Percentiles rank a stretch among this genome's conserved stretches.
Conservation (phyloP, 2,888 invertebrate genomes). For the Athetis lepigone region DNA sequence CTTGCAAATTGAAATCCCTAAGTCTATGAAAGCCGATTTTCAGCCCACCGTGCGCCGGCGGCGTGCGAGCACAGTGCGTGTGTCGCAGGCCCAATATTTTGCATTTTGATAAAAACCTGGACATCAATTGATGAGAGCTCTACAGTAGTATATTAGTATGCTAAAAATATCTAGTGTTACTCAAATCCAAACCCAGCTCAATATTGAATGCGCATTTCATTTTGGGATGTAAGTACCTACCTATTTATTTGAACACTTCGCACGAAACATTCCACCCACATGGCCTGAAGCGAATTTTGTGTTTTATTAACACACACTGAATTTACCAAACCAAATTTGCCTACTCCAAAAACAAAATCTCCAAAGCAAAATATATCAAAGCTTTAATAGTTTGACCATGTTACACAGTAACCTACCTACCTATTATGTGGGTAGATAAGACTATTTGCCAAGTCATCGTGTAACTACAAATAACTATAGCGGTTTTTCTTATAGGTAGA, state of each 20-base stretch:
- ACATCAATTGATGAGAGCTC: no score
- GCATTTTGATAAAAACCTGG: no score
- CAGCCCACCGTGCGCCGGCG: no score
- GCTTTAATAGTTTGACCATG: conserved; percentile 14
- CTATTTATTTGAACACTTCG: conserved; percentile 12
- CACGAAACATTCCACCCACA: conserved; percentile 28
- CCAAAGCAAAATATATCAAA: conserved; percentile 17
- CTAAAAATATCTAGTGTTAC: no score
- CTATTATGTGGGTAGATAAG: conserved; percentile 19
- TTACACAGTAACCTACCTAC: conserved; percentile 9
- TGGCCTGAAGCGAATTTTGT: conserved; percentile 14
- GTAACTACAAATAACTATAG: conserved; percentile 14
- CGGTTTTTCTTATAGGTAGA: conserved; percentile 4
- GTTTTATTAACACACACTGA: conserved; percentile 15
- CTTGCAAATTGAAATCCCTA: no score
- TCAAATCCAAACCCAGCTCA: not conserved
- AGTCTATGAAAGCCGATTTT: no score
- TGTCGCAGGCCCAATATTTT: no score
- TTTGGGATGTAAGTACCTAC: not conserved
- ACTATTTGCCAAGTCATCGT: conserved; percentile 34
- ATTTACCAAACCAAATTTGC: no score
- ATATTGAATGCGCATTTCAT: conserved; percentile 6
- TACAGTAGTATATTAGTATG: no score
- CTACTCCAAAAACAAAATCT: conserved; percentile 8
- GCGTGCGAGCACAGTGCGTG: no score